Percentiles rank a stretch among this genome's conserved stretches.
Evolutionary conservation across 53 echinoderm and acorn worm species (phyloP).

Genomic region (Paelopatides confundens): DNA sequence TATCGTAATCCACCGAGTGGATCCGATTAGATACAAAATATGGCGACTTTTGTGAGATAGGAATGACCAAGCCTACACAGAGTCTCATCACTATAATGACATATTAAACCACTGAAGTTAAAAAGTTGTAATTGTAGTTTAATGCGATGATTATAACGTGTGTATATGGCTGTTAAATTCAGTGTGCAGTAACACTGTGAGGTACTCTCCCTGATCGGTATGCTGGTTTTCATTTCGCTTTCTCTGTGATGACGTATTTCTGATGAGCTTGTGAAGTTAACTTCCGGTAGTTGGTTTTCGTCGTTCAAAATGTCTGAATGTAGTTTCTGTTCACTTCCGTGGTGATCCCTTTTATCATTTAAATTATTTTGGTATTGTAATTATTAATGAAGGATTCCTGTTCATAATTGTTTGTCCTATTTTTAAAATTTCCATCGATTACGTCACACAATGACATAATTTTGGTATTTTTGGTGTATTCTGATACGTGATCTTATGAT

Average conservation of each 20-base stretch:
- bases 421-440: not conserved
- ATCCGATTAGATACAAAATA: not conserved
- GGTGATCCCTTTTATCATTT: too few species aligned
- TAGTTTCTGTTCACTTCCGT: not conserved
- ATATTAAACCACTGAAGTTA: not conserved
- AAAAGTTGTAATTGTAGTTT: conserved; percentile 9
- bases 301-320: not conserved
- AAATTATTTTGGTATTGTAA: too few species aligned
- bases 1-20: not conserved
- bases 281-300: not conserved
- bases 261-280: not conserved
- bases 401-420: not conserved
- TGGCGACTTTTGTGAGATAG: not conserved
- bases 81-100: too few species aligned
- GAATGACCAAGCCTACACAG: too few species aligned
- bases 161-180: too few species aligned
- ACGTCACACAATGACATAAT: not conserved
- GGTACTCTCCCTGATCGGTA: not conserved
- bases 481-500: not conserved
- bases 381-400: too few species aligned
- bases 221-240: not conserved
- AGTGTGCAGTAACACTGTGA: not conserved
- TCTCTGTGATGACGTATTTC: not conserved
- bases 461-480: not conserved
- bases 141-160: not conserved